phyloP scores from a whole-genome alignment of 2,113 vertebrate genomes.

The Propithecus coquereli region DNA sequence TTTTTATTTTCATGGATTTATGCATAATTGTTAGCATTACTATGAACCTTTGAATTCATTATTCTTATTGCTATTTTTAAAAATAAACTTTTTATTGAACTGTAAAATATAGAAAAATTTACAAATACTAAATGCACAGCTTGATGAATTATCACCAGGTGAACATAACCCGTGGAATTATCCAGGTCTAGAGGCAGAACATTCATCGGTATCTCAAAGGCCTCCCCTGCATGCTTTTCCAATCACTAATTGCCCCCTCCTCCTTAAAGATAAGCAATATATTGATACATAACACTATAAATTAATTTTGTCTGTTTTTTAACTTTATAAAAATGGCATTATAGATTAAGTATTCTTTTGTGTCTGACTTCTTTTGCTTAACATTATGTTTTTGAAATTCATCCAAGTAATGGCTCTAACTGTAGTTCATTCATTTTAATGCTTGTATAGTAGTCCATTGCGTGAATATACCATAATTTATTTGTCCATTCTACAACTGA shows the following conservation, averaged over 20 bases:
- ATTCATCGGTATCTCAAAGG: neutral
- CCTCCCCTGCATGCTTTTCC: neutral
- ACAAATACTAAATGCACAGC: neutral
- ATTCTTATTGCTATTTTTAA: neutral
- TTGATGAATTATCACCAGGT: neutral
- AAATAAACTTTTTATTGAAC: neutral
- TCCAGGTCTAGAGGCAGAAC: neutral
- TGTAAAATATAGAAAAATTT: neutral
- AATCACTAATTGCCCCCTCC: neutral
- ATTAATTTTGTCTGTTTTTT: neutral
- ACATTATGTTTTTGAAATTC: neutral
- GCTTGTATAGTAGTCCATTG: neutral
- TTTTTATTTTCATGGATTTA: neutral
- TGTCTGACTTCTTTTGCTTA: neutral
- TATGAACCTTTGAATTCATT: neutral
- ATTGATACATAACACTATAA: neutral
- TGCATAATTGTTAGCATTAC: neutral
- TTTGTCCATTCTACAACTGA: neutral
- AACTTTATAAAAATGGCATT: neutral
- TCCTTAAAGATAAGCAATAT: neutral
- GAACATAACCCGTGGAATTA: neutral
- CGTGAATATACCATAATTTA: neutral
- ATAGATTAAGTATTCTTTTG: neutral
- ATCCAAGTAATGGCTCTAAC: neutral
- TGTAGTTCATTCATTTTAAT: neutral